Evolutionary conservation across 1,140 invertebrate species (phyloP).

Genomic region (Macrocentrus cingulum): DNA sequence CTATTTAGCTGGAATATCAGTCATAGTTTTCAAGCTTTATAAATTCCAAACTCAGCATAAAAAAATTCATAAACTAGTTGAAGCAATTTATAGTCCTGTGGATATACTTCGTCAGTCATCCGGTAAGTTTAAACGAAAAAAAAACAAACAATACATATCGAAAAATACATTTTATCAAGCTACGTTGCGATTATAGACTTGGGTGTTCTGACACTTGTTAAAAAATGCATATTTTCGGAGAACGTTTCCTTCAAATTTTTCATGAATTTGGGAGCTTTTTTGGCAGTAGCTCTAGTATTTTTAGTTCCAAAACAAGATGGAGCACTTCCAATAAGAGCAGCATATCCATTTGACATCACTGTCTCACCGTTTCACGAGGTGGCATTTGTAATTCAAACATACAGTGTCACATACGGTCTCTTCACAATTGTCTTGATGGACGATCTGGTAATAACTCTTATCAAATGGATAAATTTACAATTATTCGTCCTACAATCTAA

Average conservation of each 20-base stretch:
- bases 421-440: slow-evolving; percentile 31
- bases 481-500: slow-evolving; percentile 21
- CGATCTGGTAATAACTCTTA: slow-evolving; percentile 2
- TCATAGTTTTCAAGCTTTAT: slow-evolving; percentile 37
- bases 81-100: slow-evolving; percentile 31
- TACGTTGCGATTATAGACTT: too few relatives aligned
- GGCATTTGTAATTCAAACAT: slow-evolving; percentile 29
- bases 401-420: slow-evolving; percentile 19
- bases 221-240: slow-evolving; percentile 1
- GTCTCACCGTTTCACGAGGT: slow-evolving; percentile 24
- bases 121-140: slow-evolving; percentile 27
- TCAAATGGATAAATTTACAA: slow-evolving; percentile 20
- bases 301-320: slow-evolving; percentile 29
- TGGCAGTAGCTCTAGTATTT: slow-evolving; percentile 28
- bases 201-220: background rate
- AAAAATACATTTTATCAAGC: too few relatives aligned
- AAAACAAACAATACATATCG: too few relatives aligned
- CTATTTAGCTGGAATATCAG: slow-evolving; percentile 33
- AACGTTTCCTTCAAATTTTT: background rate
- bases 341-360: slow-evolving; percentile 34
- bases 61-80: slow-evolving; percentile 34
- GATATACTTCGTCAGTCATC: slow-evolving; percentile 38
- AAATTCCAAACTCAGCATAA: slow-evolving; percentile 35
- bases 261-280: slow-evolving; percentile 2
- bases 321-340: slow-evolving; percentile 31